These are phyloP conservation scores for Baryphthengus martii DNA, from an alignment of 2,113 vertebrate genomes.

Conservation along the genomic window DNA sequence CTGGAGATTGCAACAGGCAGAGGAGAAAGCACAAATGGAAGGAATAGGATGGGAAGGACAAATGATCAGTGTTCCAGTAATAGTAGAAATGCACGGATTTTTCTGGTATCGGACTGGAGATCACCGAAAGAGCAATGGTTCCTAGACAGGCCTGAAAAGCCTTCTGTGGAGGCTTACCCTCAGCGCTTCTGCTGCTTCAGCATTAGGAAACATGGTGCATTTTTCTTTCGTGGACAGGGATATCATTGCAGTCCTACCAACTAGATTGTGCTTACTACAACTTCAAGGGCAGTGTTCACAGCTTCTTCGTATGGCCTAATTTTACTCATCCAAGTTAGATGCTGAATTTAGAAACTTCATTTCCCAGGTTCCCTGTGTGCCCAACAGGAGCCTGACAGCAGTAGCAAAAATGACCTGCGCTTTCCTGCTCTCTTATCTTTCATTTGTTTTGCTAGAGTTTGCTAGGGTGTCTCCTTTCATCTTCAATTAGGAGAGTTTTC, in stretches of 20 bases:
- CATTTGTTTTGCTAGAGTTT: not conserved
- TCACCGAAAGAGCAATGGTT: not conserved
- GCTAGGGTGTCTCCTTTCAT: not conserved
- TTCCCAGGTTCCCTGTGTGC: not conserved
- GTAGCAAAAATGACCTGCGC: not conserved
- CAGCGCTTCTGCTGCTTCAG: not conserved
- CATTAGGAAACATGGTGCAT: fast-evolving
- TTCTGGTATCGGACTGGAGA: not conserved
- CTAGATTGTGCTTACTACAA: fast-evolving
- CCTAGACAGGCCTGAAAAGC: not conserved
- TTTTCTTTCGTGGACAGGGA: not conserved
- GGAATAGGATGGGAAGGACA: not conserved
- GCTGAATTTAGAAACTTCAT: not conserved
- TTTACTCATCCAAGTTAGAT: not conserved
- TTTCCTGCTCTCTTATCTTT: not conserved
- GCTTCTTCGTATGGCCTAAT: not conserved
- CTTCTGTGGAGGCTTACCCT: not conserved
- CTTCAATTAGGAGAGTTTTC: not conserved
- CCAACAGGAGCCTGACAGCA: not conserved
- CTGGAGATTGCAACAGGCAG: not conserved
- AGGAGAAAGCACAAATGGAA: not conserved
- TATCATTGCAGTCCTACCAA: not conserved
- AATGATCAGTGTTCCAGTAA: not conserved
- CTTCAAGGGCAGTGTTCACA: not conserved
- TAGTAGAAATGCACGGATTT: not conserved